These are phyloP conservation scores for Trichoplusia ni DNA, from an alignment of 1,140 invertebrate genomes.

Conservation along the genomic window DNA sequence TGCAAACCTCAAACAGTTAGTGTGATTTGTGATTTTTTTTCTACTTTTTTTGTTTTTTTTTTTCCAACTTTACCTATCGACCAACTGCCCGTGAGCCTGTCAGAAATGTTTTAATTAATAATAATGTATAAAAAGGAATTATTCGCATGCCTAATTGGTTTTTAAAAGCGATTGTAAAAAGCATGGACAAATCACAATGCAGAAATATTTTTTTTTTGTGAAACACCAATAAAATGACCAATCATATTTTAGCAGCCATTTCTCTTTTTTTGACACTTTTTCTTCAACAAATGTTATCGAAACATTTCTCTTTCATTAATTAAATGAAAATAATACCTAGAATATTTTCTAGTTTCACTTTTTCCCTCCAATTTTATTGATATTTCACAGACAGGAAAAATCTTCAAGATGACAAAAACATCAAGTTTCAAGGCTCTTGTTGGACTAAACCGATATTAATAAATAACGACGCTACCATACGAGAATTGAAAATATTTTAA, in stretches of 20 bases:
- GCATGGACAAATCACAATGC: conserved; percentile 21
- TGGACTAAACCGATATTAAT: background rate
- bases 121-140: conserved; percentile 29
- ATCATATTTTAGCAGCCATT: too few relatives aligned
- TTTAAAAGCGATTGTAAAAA: conserved; percentile 31
- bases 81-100: conserved; percentile 55
- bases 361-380: conserved; percentile 16
- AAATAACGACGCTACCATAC: background rate
- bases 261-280: too few relatives aligned
- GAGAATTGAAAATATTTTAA: background rate
- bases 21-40: conserved; percentile 21
- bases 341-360: too few relatives aligned
- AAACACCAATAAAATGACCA: conserved; percentile 8
- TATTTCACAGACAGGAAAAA: background rate
- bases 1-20: conserved; percentile 23
- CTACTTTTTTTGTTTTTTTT: conserved; percentile 33
- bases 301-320: too few relatives aligned
- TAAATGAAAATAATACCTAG: too few relatives aligned
- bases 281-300: too few relatives aligned
- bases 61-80: conserved; percentile 58
- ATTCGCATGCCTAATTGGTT: conserved; percentile 47
- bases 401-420: background rate
- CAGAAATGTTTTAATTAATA: conserved; percentile 39
- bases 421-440: background rate
- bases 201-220: background rate